A percentile compares a stretch with the other conserved stretches of the same genome.
Evolutionary conservation across 1,140 invertebrate species (phyloP).

Genomic region (Latrodectus geometricus): DNA sequence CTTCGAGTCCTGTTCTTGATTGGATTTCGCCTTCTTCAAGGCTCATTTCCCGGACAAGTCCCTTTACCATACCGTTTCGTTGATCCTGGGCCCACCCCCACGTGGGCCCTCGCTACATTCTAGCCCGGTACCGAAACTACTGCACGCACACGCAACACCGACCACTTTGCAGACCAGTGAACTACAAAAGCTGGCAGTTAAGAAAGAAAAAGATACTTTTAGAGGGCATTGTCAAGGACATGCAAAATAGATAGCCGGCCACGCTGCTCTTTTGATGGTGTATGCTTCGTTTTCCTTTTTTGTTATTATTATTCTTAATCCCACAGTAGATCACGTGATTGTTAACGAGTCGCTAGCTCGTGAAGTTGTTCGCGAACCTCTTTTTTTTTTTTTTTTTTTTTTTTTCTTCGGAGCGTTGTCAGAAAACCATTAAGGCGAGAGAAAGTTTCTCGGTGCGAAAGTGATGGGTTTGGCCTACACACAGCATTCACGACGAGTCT

Average conservation of each 20-base stretch:
- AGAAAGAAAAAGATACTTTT: not conserved
- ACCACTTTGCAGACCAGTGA: slow-evolving; percentile 36
- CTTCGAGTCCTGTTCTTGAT: too few relatives aligned
- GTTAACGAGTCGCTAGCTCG: too few relatives aligned
- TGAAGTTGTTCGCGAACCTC: too few relatives aligned
- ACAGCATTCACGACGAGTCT: too few relatives aligned
- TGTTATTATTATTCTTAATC: not conserved
- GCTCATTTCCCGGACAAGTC: not conserved
- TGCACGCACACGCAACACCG: not conserved
- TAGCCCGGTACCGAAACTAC: not conserved
- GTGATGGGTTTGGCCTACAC: too few relatives aligned
- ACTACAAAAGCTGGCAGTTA: slow-evolving; percentile 20
- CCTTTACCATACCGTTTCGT: not conserved
- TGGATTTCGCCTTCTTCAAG: not conserved
- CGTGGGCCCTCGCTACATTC: not conserved
- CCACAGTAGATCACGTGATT: not conserved
- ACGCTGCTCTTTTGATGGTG: not conserved
- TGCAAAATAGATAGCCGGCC: slow-evolving; percentile 12
- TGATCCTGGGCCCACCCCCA: not conserved
- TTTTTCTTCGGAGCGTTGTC: too few relatives aligned
- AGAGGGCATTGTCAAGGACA: slow-evolving; percentile 52
- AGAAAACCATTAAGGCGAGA: too few relatives aligned
- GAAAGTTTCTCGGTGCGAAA: too few relatives aligned
- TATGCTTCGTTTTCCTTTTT: not conserved
- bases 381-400: too few relatives aligned